These are phyloP conservation scores for Aplidium turbinatum DNA, from an alignment of 23 tunicate genomes.

Conservation along the genomic window DNA sequence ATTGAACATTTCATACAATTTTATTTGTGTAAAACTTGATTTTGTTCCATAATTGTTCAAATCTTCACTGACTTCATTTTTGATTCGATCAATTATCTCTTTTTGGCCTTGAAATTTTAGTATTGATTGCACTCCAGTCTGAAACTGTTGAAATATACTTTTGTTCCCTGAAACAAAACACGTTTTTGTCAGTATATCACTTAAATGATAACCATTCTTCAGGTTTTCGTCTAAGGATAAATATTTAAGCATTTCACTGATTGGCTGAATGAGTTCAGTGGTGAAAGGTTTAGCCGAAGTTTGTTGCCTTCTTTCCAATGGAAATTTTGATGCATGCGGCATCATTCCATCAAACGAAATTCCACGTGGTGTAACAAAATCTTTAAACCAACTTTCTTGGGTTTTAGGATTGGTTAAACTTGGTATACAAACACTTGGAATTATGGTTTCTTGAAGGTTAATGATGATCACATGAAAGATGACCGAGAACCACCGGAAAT, in stretches of 20 bases:
- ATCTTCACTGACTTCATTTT: background rate
- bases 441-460: constrained; percentile 13
- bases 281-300: background rate
- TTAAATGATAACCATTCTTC: background rate
- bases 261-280: constrained; percentile 16
- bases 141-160: constrained; percentile 12
- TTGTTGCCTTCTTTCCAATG: background rate
- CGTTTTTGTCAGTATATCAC: constrained; percentile 11
- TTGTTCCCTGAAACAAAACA: constrained; percentile 21
- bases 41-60: background rate
- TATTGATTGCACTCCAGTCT: background rate
- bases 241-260: constrained; percentile 18
- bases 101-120: background rate
- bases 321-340: constrained; percentile 2
- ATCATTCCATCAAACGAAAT: too few relatives aligned
- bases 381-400: too few relatives aligned
- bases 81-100: background rate
- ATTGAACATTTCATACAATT: background rate
- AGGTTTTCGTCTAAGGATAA: background rate
- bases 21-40: background rate
- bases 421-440: too few relatives aligned
- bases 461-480: constrained; percentile 26
- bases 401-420: too few relatives aligned
- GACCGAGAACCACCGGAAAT: constrained; percentile 39
- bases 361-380: too few relatives aligned